Evolutionary conservation across 1,140 invertebrate species (phyloP).

Genomic region (Goniozus legneri): DNA sequence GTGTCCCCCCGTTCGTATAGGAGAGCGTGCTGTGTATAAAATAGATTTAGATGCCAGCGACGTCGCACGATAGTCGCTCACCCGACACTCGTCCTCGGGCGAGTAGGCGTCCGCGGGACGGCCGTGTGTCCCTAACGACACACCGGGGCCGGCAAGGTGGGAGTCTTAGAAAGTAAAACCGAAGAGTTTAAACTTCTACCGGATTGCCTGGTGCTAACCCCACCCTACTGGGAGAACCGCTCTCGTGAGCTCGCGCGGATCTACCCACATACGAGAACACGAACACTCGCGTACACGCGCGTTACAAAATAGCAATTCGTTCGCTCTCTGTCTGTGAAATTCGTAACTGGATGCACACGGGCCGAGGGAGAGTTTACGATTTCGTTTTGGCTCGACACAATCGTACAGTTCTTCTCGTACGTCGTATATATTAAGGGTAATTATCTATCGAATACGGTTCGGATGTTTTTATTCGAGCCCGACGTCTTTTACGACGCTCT

Average conservation of each 20-base stretch:
- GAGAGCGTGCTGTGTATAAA: background rate
- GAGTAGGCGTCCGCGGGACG: slow-evolving; percentile 19
- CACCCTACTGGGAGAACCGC: slow-evolving; percentile 32
- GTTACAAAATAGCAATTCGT: too few relatives aligned
- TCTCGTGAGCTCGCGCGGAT: slow-evolving; percentile 10
- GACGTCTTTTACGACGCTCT: too few relatives aligned
- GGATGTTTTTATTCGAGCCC: too few relatives aligned
- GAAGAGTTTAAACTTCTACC: slow-evolving; percentile 33
- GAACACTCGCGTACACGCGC: background rate
- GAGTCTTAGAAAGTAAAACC: slow-evolving; percentile 42
- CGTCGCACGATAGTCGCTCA: slow-evolving; percentile 8
- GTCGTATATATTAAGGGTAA: too few relatives aligned
- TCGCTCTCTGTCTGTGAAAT: too few relatives aligned
- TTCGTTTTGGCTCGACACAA: too few relatives aligned
- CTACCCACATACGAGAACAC: too few relatives aligned
- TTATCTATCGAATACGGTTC: too few relatives aligned
- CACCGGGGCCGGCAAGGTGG: background rate
- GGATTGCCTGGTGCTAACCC: slow-evolving; percentile 22
- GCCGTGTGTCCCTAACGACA: background rate
- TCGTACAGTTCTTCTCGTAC: too few relatives aligned
- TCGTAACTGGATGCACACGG: too few relatives aligned
- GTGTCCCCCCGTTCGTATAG: background rate
- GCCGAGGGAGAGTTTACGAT: too few relatives aligned
- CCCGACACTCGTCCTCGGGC: slow-evolving; percentile 20
- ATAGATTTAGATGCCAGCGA: slow-evolving; percentile 8